Evolutionary conservation across 2,888 invertebrate genomes (phyloP).

Genomic region (Metallyticus violacea): DNA sequence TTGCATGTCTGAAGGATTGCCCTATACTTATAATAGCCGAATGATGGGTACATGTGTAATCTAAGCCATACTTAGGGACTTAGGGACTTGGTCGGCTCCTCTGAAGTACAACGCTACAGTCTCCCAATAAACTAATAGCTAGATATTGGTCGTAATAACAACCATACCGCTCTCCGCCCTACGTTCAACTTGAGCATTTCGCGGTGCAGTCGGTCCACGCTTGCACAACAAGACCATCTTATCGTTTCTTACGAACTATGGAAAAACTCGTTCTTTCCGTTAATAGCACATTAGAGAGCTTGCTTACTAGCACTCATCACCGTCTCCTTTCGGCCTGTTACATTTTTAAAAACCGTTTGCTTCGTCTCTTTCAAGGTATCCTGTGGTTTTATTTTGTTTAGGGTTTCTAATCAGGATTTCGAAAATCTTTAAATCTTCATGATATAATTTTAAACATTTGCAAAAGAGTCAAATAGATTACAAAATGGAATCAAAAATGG

Average conservation of each 20-base stretch:
- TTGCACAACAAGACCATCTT: too few species aligned
- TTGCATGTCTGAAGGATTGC: neutral
- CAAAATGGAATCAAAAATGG: too few species aligned
- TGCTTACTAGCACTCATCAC: neutral
- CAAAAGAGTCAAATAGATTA: too few species aligned
- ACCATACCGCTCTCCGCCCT: neutral
- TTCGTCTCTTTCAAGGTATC: neutral
- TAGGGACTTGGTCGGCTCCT: neutral
- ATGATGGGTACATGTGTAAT: too few species aligned
- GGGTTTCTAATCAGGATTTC: too few species aligned
- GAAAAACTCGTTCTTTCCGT: neutral
- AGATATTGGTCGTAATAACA: neutral
- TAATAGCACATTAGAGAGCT: neutral
- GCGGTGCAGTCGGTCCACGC: neutral
- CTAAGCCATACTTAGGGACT: neutral
- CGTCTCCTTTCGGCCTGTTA: neutral
- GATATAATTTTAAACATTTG: too few species aligned
- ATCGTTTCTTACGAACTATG: neutral
- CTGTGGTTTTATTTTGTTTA: too few species aligned
- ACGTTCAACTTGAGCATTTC: too few species aligned
- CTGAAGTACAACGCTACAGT: neutral
- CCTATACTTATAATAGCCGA: neutral
- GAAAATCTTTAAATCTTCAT: too few species aligned
- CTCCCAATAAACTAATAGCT: neutral
- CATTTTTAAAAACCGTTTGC: neutral